Evolutionary conservation across 2,888 invertebrate genomes (phyloP).

Genomic region (Acleris emargana): DNA sequence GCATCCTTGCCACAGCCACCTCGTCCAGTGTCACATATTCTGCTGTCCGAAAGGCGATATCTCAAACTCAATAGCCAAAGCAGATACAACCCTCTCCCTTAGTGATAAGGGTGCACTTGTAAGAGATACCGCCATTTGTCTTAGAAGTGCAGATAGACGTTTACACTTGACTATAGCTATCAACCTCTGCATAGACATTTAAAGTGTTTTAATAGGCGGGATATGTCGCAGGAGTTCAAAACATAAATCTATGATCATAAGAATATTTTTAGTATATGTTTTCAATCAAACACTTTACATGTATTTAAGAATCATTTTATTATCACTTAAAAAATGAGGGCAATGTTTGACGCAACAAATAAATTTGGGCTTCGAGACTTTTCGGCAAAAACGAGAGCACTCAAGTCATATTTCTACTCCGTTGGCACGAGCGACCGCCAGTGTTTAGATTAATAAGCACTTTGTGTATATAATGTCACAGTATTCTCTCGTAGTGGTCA

Average conservation of each 20-base stretch:
- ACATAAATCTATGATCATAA: too few species aligned
- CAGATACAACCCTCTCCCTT: too few species aligned
- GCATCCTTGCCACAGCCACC: background rate
- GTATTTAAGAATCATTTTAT: background rate
- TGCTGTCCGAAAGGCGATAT: too few species aligned
- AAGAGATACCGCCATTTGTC: too few species aligned
- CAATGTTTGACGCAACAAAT: background rate
- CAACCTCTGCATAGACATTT: background rate
- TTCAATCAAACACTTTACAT: too few species aligned
- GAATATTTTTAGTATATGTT: too few species aligned
- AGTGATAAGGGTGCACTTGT: too few species aligned
- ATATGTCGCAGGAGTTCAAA: too few species aligned
- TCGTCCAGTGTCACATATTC: background rate
- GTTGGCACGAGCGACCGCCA: constrained; percentile 9
- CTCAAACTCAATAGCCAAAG: too few species aligned
- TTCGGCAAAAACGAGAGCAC: constrained; percentile 9
- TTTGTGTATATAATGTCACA: constrained; percentile 5
- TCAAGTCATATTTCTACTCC: constrained; percentile 12
- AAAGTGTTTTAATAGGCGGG: too few species aligned
- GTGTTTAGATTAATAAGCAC: constrained; percentile 17
- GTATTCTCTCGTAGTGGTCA: constrained; percentile 14
- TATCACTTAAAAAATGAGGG: background rate
- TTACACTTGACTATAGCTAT: too few species aligned
- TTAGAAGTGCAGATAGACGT: too few species aligned
- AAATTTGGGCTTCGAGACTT: background rate